Evolutionary conservation across 2,113 vertebrate genomes (phyloP).

Genomic region (Rhineura floridana): DNA sequence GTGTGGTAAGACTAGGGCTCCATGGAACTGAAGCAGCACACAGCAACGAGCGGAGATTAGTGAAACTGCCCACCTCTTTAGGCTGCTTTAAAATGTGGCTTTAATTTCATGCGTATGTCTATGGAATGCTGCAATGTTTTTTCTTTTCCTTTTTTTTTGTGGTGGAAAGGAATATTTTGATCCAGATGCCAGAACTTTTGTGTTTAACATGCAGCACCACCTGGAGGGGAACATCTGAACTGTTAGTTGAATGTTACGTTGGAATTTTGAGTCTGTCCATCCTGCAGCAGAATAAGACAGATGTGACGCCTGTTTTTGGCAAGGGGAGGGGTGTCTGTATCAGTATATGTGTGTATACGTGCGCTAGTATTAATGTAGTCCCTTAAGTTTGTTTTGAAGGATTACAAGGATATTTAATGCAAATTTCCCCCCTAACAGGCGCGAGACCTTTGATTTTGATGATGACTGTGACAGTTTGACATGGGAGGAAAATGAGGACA

Average conservation of each 20-base stretch:
- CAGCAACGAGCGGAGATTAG: neutral
- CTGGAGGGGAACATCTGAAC: slow-evolving; percentile 57
- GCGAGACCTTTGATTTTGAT: slow-evolving; percentile 93
- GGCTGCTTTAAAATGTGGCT: neutral
- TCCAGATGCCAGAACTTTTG: neutral
- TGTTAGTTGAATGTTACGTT: rapidly evolving
- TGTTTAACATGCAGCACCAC: slow-evolving; percentile 46
- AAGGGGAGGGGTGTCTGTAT: neutral
- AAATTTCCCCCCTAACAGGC: slow-evolving; percentile 75
- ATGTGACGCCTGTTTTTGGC: neutral
- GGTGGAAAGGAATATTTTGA: neutral
- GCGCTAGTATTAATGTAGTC: neutral
- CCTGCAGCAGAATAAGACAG: slow-evolving; percentile 35
- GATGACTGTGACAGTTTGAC: slow-evolving; percentile 97
- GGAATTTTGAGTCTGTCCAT: slow-evolving; percentile 1
- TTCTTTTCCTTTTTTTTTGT: no score
- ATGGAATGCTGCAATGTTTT: neutral
- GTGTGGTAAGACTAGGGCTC: no score
- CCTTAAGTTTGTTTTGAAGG: neutral
- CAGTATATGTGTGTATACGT: neutral
- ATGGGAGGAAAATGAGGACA: slow-evolving; percentile 98
- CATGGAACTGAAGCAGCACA: neutral
- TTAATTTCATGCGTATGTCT: neutral
- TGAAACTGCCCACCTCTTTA: neutral
- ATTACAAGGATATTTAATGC: neutral